Evolutionary conservation across 2,888 invertebrate genomes (phyloP).

Genomic region (Nomada fabriciana): DNA sequence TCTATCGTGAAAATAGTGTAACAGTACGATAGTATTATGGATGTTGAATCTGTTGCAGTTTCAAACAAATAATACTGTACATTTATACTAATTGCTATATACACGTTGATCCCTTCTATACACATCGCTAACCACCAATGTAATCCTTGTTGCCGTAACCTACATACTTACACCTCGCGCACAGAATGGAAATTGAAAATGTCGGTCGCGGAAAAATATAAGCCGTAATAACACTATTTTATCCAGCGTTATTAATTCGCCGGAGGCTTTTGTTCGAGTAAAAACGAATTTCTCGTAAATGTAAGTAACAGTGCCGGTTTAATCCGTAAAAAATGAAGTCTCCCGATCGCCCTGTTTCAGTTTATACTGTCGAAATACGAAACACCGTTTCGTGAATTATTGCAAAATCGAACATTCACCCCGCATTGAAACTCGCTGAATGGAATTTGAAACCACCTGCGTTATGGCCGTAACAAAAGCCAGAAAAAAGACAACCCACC

Average conservation of each 20-base stretch:
- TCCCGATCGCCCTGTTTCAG: background rate
- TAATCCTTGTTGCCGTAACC: no score
- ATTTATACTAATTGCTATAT: background rate
- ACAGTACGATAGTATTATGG: no score
- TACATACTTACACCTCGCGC: no score
- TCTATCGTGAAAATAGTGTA: no score
- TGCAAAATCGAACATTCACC: background rate
- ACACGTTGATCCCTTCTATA: background rate
- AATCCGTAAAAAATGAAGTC: slow-evolving; percentile 10
- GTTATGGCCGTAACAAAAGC: no score
- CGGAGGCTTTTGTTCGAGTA: slow-evolving; percentile 1
- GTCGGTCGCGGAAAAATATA: background rate
- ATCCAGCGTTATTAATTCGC: slow-evolving; percentile 9
- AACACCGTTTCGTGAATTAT: background rate
- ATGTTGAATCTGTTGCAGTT: no score
- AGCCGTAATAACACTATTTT: slow-evolving; percentile 15
- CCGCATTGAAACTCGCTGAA: background rate
- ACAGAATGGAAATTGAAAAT: no score
- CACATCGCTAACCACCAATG: background rate
- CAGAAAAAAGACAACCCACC: background rate
- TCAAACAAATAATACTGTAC: no score
- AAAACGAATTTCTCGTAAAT: slow-evolving; percentile 25
- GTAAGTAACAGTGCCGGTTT: slow-evolving; percentile 12
- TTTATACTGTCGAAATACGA: background rate
- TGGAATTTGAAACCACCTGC: background rate